Conservation (phyloP, 2,113 vertebrate species). For the Dryoscopus gambensis region DNA sequence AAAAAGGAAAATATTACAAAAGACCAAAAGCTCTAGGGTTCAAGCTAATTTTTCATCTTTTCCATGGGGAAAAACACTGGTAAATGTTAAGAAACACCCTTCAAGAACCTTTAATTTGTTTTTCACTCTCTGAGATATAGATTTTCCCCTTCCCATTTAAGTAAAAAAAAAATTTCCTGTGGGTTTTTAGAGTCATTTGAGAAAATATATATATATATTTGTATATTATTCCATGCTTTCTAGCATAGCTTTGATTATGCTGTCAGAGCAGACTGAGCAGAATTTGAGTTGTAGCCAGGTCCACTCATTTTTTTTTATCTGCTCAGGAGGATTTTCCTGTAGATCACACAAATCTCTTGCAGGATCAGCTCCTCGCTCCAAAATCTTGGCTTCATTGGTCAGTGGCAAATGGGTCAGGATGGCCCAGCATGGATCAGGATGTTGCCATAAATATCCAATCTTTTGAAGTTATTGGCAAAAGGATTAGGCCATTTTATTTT, state of each 20-base stretch:
- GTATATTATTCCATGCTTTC: constrained; percentile 23
- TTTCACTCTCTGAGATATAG: constrained; percentile 53
- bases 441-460: background rate
- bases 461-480: background rate
- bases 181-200: constrained; percentile 39
- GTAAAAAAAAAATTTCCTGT: constrained; percentile 5
- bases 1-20: background rate
- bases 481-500: background rate
- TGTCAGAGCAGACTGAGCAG: background rate
- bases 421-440: background rate
- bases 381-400: background rate
- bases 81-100: constrained; percentile 67
- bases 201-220: constrained; percentile 40
- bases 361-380: background rate
- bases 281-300: background rate
- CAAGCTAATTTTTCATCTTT: constrained; percentile 65
- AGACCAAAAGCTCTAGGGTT: constrained; percentile 50
- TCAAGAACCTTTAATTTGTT: constrained; percentile 66
- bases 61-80: constrained; percentile 51
- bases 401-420: background rate
- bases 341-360: background rate
- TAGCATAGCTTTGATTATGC: constrained; percentile 2
- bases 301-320: background rate
- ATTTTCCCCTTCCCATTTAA: constrained; percentile 52
- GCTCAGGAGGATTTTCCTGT: background rate